Evolutionary conservation across 2,113 vertebrate genomes (phyloP), one percentile per base, ranked within the genome.

Genomic region (Rhodinocichla rosea): DNA sequence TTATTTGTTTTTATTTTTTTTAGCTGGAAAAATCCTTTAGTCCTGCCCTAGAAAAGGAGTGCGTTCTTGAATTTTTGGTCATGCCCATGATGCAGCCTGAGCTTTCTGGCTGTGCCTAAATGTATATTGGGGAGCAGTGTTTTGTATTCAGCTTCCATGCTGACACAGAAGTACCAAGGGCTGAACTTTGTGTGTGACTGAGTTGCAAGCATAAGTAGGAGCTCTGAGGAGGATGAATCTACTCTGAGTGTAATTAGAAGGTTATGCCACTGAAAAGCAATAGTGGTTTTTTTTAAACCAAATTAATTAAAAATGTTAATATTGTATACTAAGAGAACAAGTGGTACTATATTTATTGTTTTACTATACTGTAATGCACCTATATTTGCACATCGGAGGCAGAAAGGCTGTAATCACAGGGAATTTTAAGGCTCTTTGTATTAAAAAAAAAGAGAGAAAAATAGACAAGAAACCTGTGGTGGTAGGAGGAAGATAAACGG

Each of bases 401-500:
- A 90, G 81, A 87, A 91, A 24, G 80, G n/a, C 49, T 79, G 50
- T 62, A 70, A 71, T 93, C 37, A 56, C 59, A 55, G 74, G 53
- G 81, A 96, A 94, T 92, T 89, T 95, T 92, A 86, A 94, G 75
- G 20, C n/a, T 95, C 55, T 94, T 96, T 90, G 79, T 90, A 47
- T 86, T 79, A 20, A n/a, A 85, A 82, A 69, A 69, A 47, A 63
- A 28, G 4, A 13, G 4, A 26, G 45, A 63, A 67, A 60, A 79
- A 73, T 44, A 73, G 30, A 75, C 62, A 64, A 96, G 83, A 93
- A 90, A 88, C 80, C 88, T 94, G 85, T 77, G 83, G 94, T 95
- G 96, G 94, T 94, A 96, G 94, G 89, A 97, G 80, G 70, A 95
- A 97, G 95, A 97, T 97, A 97, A 97, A 97, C 57, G 40, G 89